Evolutionary conservation across 2,113 vertebrate genomes (phyloP).

Genomic region (Actenoides lindsayi): DNA sequence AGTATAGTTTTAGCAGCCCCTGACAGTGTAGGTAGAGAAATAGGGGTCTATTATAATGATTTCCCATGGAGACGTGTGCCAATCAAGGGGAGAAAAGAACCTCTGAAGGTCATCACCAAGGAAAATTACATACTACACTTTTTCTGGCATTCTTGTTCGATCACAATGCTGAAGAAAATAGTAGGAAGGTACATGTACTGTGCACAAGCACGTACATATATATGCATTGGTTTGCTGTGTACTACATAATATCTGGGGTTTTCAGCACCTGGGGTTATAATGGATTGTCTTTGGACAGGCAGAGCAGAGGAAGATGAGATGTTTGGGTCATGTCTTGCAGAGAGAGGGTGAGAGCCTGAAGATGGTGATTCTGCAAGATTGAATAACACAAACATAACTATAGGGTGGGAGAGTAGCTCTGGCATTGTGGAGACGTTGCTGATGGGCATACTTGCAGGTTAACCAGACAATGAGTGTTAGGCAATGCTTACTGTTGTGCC

Average conservation of each 20-base stretch:
- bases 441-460: constrained; percentile 1
- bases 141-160: neutral
- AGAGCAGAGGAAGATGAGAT: constrained; percentile 64
- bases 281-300: constrained; percentile 64
- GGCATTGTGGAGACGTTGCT: neutral
- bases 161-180: constrained; percentile 13
- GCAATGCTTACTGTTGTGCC: neutral
- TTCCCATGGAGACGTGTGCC: neutral
- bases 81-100: neutral
- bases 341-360: constrained; percentile 25
- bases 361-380: constrained; percentile 43
- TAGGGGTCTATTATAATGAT: constrained; percentile 38
- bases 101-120: neutral
- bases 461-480: constrained; percentile 27
- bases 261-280: constrained; percentile 58
- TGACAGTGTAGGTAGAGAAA: constrained; percentile 25
- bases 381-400: constrained; percentile 29
- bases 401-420: neutral
- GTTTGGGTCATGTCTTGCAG: constrained; percentile 53
- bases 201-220: neutral
- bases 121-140: neutral
- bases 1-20: neutral
- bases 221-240: neutral
- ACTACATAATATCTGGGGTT: neutral
- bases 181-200: neutral